Percentiles rank a stretch among this genome's conserved stretches.
Conservation (phyloP, 2,113 vertebrate genomes). For the Otolemur garnettii region DNA sequence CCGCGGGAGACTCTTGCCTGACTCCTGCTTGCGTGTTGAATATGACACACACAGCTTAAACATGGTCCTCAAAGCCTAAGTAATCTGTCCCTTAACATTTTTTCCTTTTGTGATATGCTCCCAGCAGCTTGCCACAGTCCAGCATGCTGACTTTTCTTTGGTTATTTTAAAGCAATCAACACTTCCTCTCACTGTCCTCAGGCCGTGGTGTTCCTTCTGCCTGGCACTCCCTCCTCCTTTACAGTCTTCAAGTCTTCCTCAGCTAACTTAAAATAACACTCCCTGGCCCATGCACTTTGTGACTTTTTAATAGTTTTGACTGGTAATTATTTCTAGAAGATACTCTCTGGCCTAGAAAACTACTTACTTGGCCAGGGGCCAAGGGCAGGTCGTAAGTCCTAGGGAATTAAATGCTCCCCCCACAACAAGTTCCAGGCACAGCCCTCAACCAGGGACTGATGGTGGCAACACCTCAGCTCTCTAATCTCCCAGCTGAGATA, state of each 20-base stretch:
- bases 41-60: conserved; percentile 48
- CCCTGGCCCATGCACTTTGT: not conserved
- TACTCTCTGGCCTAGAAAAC: not conserved
- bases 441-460: not conserved
- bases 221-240: not conserved
- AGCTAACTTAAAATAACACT: not conserved
- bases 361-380: not conserved
- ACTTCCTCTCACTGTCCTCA: not conserved
- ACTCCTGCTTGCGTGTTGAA: too few species aligned
- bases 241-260: not conserved
- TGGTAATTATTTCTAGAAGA: not conserved
- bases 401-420: not conserved
- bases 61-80: not conserved
- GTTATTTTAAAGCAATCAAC: not conserved
- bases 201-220: not conserved
- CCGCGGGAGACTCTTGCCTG: conserved; percentile 8
- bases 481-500: too few species aligned
- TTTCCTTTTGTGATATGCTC: not conserved
- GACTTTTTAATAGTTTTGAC: not conserved
- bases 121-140: not conserved
- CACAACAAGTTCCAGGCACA: not conserved
- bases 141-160: not conserved
- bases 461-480: too few species aligned
- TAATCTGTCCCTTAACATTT: not conserved
- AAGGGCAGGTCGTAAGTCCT: not conserved